phyloP scores from a whole-genome alignment of 2,113 vertebrate species.

The Mirounga angustirostris region DNA sequence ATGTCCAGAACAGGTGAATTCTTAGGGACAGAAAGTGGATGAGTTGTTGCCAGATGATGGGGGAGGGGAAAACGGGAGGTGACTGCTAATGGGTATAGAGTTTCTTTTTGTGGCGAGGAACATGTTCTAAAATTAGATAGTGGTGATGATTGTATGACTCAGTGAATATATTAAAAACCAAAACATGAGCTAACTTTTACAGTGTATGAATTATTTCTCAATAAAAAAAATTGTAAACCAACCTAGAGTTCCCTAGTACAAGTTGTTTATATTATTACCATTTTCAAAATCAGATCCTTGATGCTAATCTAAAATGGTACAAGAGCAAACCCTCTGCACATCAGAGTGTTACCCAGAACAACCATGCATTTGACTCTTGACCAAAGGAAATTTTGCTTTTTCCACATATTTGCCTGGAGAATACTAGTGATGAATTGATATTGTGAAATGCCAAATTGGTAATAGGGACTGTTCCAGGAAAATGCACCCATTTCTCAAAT shows the following conservation, averaged over 20 bases:
- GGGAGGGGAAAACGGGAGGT: not conserved
- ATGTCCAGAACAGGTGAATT: not conserved
- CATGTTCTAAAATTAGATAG: not conserved
- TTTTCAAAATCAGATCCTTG: not conserved
- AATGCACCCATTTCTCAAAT: slow-evolving; percentile 30
- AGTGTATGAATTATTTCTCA: not conserved
- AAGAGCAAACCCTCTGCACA: not conserved
- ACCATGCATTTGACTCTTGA: not conserved
- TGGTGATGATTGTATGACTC: not conserved
- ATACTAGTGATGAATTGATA: not conserved
- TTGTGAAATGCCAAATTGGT: not conserved
- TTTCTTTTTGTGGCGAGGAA: not conserved
- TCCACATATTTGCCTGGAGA: not conserved
- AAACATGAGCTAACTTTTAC: slow-evolving; percentile 16
- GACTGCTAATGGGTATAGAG: not conserved
- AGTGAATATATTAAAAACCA: not conserved
- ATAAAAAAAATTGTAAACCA: not conserved
- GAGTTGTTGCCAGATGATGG: fast-evolving
- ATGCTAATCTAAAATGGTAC: not conserved
- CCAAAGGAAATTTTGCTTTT: slow-evolving; percentile 7
- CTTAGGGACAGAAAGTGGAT: not conserved
- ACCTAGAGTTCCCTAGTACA: not conserved
- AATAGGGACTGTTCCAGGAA: not conserved
- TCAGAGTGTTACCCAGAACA: not conserved
- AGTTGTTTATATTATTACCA: not conserved